Percentiles rank a stretch among this genome's conserved stretches.
Conservation (phyloP, 2,113 vertebrate species). For the Carettochelys insculpta region DNA sequence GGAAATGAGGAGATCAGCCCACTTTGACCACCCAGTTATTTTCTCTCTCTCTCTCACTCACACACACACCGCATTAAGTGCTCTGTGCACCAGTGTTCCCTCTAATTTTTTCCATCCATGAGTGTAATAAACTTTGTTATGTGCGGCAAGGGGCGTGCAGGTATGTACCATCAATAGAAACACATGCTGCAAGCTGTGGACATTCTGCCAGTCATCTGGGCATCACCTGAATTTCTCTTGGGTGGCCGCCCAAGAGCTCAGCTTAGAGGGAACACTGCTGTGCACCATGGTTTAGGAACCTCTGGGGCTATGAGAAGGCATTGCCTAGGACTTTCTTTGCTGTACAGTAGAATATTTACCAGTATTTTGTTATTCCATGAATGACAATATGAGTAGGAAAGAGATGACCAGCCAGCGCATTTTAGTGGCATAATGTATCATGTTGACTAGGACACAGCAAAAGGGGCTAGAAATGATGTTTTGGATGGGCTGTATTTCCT, state of each 20-base stretch:
- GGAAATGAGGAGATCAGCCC: neutral
- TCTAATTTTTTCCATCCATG: too few species aligned
- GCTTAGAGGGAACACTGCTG: too few species aligned
- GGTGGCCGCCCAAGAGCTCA: too few species aligned
- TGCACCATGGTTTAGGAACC: neutral
- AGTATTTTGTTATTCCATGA: conserved; percentile 64
- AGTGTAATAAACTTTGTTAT: too few species aligned
- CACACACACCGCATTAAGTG: neutral
- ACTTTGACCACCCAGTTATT: neutral
- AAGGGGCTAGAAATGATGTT: conserved; percentile 66
- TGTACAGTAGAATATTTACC: conserved; percentile 60
- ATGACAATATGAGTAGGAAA: conserved; percentile 69
- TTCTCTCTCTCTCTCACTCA: too few species aligned
- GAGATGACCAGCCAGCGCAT: conserved; percentile 73
- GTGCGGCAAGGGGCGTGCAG: too few species aligned
- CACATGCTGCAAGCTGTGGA: too few species aligned
- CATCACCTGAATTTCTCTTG: too few species aligned
- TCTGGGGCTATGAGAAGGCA: neutral
- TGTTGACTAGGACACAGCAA: conserved; percentile 66
- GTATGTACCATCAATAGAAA: too few species aligned
- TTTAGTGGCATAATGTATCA: conserved; percentile 72
- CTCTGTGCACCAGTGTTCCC: neutral
- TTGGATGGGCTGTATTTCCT: conserved; percentile 64
- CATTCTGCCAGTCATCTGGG: too few species aligned
- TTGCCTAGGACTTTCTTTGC: neutral